phyloP scores from a whole-genome alignment of 2,797 vertebrate genomes.

The Kryptolebias ocellatus region DNA sequence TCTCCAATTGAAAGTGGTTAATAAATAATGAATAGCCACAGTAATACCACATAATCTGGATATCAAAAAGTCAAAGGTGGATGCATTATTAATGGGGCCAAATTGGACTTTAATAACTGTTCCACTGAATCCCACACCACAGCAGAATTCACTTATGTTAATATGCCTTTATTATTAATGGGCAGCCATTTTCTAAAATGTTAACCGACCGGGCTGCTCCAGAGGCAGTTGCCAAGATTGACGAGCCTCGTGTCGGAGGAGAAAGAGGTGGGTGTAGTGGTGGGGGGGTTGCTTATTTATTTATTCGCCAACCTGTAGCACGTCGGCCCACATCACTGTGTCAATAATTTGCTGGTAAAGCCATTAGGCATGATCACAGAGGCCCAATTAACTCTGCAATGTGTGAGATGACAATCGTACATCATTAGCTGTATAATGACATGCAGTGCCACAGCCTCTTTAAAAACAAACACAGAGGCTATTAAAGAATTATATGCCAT shows the following conservation, averaged over 20 bases:
- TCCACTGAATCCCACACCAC: slow-evolving; percentile 81
- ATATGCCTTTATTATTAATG: slow-evolving; percentile 88
- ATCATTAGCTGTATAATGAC: slow-evolving; percentile 80
- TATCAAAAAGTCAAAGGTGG: slow-evolving; percentile 89
- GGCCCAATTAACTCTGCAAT: slow-evolving; percentile 80
- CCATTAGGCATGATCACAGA: slow-evolving; percentile 81
- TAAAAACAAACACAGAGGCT: slow-evolving; percentile 79
- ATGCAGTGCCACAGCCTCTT: slow-evolving; percentile 72
- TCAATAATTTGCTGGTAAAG: slow-evolving; percentile 86
- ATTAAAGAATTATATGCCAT: slow-evolving; percentile 72
- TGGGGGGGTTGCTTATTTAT: slow-evolving; percentile 80
- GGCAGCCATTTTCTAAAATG: slow-evolving; percentile 84
- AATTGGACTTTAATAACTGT: slow-evolving; percentile 90
- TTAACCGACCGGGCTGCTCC: slow-evolving; percentile 84
- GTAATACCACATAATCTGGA: slow-evolving; percentile 89
- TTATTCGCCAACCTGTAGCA: slow-evolving; percentile 85
- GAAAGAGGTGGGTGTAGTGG: slow-evolving; percentile 47
- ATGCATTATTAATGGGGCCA: slow-evolving; percentile 89
- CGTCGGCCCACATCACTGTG: slow-evolving; percentile 78
- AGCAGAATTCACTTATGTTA: slow-evolving; percentile 89
- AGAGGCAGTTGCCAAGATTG: slow-evolving; percentile 84
- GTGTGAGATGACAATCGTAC: slow-evolving; percentile 80
- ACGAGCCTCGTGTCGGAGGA: slow-evolving; percentile 74
- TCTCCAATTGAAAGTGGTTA: slow-evolving; percentile 85
- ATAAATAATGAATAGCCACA: slow-evolving; percentile 87